Evolutionary conservation across 2,888 invertebrate genomes (phyloP).

Genomic region (Chouioia cunea): DNA sequence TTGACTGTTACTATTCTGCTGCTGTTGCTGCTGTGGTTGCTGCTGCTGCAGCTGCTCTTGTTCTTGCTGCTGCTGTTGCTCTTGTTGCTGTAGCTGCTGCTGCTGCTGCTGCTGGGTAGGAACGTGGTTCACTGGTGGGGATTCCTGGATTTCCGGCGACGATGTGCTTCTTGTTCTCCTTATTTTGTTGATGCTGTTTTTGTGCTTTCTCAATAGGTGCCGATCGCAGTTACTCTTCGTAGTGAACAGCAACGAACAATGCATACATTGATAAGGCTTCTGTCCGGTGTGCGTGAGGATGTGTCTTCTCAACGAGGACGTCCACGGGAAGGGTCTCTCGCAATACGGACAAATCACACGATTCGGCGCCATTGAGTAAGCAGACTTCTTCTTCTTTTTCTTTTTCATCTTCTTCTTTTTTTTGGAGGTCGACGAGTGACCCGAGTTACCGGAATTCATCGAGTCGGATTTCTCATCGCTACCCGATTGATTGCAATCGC

Average conservation of each 20-base stretch:
- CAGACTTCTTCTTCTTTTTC: constrained; percentile 86
- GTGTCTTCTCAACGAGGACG: constrained; percentile 93
- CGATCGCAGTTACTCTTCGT: constrained; percentile 98
- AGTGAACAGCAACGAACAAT: constrained; percentile 93
- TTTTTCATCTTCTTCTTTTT: constrained; percentile 57
- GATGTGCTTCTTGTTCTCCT: constrained; percentile 61
- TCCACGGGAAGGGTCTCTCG: constrained; percentile 96
- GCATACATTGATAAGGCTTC: constrained; percentile 95
- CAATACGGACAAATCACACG: constrained; percentile 94
- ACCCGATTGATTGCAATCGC: constrained; percentile 86
- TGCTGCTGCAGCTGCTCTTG: constrained; percentile 49
- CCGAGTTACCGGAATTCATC: constrained; percentile 71
- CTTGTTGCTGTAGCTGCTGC: constrained; percentile 52
- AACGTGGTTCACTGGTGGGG: constrained; percentile 67
- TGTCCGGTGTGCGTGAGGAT: constrained; percentile 96
- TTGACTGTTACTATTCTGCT: constrained; percentile 67
- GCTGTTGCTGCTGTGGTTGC: constrained; percentile 65
- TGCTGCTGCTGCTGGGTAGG: constrained; percentile 51
- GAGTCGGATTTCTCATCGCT: constrained; percentile 86
- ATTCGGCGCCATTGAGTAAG: constrained; percentile 95
- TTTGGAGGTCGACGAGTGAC: constrained; percentile 62
- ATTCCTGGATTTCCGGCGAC: constrained; percentile 69
- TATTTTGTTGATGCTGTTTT: constrained; percentile 67
- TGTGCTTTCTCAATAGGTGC: constrained; percentile 90
- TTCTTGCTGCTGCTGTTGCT: constrained; percentile 65